Base-by-base conservation (phyloP, 2,113 vertebrate species). In the Rhadina sibilatrix region DNA sequence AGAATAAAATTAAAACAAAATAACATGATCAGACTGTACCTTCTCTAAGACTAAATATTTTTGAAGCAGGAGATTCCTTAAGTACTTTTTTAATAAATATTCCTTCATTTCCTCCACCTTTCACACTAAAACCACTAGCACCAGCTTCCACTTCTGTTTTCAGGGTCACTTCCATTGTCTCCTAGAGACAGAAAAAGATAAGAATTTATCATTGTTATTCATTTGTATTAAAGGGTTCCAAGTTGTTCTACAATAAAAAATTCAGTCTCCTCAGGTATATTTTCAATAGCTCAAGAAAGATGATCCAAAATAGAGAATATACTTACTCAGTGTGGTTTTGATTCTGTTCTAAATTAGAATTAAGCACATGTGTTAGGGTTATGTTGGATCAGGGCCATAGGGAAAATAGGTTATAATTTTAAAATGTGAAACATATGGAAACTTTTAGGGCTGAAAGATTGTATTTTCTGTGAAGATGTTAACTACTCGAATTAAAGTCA, bases 11-110 rank as follows among this genome's bases (percentile, higher is more conserved):
- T 2, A 19, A 20, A 57, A 19, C 4, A 33, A 63, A 57, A 9
- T 8, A 65, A 65, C 87, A 93, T 56, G 8, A 47, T 61, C 25
- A 71, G 53, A 84, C 54, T n/a, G 33, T 97, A 99, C 99, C 99
- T 98, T 99, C 99, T 98, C 95, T 98, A 75, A 99, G 95, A 92
- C 96, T 98, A 94, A 99, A 98, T 95, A 98, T 96, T 96, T 98
- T 99, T 77, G 98, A 99, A 13, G 99, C 99, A 15, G 99, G 96
- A 37, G 99, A 99, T 72, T 98, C 99, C 90, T 98, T 98, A 44
- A 99, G 97, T 52, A 99, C 99, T 89, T 99, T 98, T 89, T 98
- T 99, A 57, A 99, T 98, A 88, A 99, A 99, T 94, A 99, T 98
- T 8, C 99, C 99, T 22, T 98, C 98, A 86, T 97, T 97, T 50